Percentiles rank a stretch among this genome's conserved stretches.
These are phyloP conservation scores for Spea bombifrons DNA, from an alignment of 2,113 vertebrate species.

Conservation along the genomic window DNA sequence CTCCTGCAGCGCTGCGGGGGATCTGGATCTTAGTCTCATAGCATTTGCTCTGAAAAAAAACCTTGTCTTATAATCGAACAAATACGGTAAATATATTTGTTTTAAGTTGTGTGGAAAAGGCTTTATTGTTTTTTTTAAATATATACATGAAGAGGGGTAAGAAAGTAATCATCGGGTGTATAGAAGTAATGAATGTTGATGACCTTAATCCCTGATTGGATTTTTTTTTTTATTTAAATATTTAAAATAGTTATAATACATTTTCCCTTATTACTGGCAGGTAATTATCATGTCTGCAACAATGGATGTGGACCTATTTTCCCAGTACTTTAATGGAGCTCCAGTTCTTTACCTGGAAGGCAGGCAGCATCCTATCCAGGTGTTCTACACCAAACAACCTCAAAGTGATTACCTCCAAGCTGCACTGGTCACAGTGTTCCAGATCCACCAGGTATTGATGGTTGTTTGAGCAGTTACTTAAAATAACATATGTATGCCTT, in stretches of 20 bases:
- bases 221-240: background rate
- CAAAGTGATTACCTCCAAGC: conserved; percentile 96
- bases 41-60: too few relatives aligned
- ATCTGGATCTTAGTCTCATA: too few relatives aligned
- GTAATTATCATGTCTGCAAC: conserved; percentile 95
- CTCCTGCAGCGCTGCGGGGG: too few relatives aligned
- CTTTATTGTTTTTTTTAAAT: too few relatives aligned
- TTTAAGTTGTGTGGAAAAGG: too few relatives aligned
- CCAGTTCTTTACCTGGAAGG: conserved; percentile 94
- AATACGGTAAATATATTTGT: too few relatives aligned
- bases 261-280: conserved; percentile 56
- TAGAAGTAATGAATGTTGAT: too few relatives aligned
- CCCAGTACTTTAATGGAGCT: conserved; percentile 87
- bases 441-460: conserved; percentile 86
- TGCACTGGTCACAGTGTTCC: conserved; percentile 88
- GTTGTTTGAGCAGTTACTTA: background rate
- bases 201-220: too few relatives aligned
- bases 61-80: too few relatives aligned
- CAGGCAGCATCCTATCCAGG: conserved; percentile 88
- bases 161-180: too few relatives aligned
- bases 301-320: conserved; percentile 95
- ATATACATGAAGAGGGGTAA: too few relatives aligned
- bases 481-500: background rate
- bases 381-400: conserved; percentile 88
- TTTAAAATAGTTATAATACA: too few relatives aligned